Percentiles rank a stretch among this genome's conserved stretches.
Conservation (phyloP, 2,888 invertebrate species). For the Eustalomyia histrio region DNA sequence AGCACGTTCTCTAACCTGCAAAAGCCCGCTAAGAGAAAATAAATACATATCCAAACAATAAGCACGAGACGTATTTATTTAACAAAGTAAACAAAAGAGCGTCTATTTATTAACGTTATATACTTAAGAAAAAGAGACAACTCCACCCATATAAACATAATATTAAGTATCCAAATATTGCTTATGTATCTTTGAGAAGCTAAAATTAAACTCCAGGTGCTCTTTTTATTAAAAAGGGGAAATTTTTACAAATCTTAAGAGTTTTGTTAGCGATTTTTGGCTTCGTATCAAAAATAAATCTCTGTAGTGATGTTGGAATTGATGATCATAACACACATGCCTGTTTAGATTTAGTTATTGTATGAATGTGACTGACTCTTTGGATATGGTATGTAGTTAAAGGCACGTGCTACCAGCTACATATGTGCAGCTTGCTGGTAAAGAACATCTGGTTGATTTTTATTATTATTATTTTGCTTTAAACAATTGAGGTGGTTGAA, state of each 20-base stretch:
- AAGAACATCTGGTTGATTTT: constrained; percentile 62
- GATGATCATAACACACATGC: constrained; percentile 54
- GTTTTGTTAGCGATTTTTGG: constrained; percentile 2
- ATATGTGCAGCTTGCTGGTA: constrained; percentile 47
- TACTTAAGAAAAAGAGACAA: constrained; percentile 60
- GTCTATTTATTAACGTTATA: neutral
- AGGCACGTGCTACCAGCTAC: constrained; percentile 63
- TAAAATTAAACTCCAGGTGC: constrained; percentile 43
- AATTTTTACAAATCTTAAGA: constrained; percentile 47
- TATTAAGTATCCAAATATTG: neutral
- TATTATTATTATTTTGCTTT: constrained; percentile 16
- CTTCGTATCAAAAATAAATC: constrained; percentile 48
- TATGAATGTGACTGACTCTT: constrained; percentile 49
- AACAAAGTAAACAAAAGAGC: constrained; percentile 17
- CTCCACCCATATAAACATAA: constrained; percentile 65
- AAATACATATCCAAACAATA: neutral
- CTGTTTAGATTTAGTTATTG: constrained; percentile 39
- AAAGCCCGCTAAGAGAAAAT: constrained; percentile 33
- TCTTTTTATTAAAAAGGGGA: constrained; percentile 46
- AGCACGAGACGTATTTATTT: constrained; percentile 28
- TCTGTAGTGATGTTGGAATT: constrained; percentile 28
- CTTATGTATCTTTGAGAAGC: neutral
- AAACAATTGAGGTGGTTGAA: constrained; percentile 70
- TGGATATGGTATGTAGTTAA: constrained; percentile 55
- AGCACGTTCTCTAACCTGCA: constrained; percentile 50